phyloP scores from a whole-genome alignment of 2,888 invertebrate species.

The Cephonodes hylas region DNA sequence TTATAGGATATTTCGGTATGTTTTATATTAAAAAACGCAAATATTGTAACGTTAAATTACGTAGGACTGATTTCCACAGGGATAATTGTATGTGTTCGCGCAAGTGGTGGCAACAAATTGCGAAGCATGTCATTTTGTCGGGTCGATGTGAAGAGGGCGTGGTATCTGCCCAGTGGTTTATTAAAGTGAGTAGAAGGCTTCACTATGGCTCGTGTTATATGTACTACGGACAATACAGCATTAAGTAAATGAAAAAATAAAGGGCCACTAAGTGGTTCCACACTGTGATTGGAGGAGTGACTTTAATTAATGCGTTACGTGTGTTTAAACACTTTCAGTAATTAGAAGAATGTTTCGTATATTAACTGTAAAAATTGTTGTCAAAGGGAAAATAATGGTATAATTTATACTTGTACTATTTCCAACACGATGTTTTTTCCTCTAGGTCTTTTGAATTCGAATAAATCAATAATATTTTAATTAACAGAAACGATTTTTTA shows the following conservation, averaged over 20 bases:
- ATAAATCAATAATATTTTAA: too few species aligned
- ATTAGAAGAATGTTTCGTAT: background rate
- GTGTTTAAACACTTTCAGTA: background rate
- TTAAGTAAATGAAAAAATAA: background rate
- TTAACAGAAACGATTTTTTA: too few species aligned
- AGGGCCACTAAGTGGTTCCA: background rate
- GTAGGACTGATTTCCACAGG: too few species aligned
- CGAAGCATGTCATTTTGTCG: background rate
- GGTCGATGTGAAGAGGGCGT: conserved; percentile 1
- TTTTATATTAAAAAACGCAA: too few species aligned
- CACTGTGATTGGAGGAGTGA: background rate
- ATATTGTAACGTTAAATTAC: too few species aligned
- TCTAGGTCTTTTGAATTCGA: too few species aligned
- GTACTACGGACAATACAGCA: background rate
- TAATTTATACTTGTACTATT: too few species aligned
- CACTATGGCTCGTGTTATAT: background rate
- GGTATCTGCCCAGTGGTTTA: conserved; percentile 4
- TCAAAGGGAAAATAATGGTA: too few species aligned
- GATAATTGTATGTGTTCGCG: background rate
- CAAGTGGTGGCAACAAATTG: background rate
- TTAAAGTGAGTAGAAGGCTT: conserved; percentile 3
- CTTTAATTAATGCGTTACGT: background rate
- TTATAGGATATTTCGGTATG: too few species aligned
- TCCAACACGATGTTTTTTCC: too few species aligned
- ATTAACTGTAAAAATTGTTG: background rate